These are phyloP conservation scores for Omphaloscelis lunosa DNA, from an alignment of 2,888 invertebrate species.

Conservation along the genomic window DNA sequence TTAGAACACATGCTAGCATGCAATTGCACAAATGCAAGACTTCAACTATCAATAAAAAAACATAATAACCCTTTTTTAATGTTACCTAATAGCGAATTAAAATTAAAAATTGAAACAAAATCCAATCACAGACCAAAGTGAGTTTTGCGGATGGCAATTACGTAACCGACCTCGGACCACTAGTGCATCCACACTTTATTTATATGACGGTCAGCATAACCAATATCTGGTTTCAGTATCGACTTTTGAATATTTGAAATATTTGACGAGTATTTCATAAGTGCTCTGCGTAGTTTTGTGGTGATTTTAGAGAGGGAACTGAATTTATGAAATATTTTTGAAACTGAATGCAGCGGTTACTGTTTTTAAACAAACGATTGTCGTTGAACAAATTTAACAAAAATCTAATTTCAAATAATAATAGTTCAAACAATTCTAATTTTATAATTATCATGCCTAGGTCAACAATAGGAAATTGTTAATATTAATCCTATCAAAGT, in stretches of 20 bases:
- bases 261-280: conserved; percentile 21
- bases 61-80: conserved; percentile 25
- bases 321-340: background rate
- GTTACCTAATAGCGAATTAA: conserved; percentile 14
- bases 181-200: conserved; percentile 50
- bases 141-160: conserved; percentile 44
- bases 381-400: background rate
- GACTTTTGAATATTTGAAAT: conserved; percentile 57
- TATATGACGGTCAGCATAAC: conserved; percentile 40
- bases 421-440: background rate
- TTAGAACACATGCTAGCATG: conserved; percentile 41
- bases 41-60: conserved; percentile 7
- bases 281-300: conserved; percentile 12
- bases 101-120: conserved; percentile 40
- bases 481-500: background rate
- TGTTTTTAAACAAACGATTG: background rate
- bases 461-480: background rate
- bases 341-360: background rate
- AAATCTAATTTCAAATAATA: too few relatives aligned
- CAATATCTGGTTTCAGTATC: conserved; percentile 52
- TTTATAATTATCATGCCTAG: background rate
- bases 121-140: conserved; percentile 22
- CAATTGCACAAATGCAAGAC: conserved; percentile 40
- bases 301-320: conserved; percentile 10
- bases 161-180: conserved; percentile 15